These are phyloP conservation scores for Pyrrhia umbra DNA, from an alignment of 2,888 invertebrate genomes.

Conservation along the genomic window DNA sequence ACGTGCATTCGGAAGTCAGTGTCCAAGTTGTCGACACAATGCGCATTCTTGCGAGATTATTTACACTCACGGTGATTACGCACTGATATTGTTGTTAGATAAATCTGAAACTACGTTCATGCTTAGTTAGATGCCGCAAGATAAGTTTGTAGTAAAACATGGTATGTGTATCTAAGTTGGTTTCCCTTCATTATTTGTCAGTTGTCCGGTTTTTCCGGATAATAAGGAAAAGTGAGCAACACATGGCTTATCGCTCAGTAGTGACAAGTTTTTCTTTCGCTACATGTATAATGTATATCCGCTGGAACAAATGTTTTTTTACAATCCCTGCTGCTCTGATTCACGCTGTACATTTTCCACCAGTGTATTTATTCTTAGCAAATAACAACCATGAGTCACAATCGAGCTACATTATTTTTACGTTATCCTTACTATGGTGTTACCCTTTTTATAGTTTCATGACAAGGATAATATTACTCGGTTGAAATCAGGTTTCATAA, in stretches of 20 bases:
- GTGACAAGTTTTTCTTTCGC: slow-evolving; percentile 20
- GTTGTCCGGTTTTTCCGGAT: slow-evolving; percentile 19
- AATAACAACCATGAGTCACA: slow-evolving; percentile 17
- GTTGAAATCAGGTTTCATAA: too few relatives aligned
- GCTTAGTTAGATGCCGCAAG: slow-evolving; percentile 18
- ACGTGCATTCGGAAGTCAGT: slow-evolving; percentile 73
- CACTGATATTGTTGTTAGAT: slow-evolving; percentile 58
- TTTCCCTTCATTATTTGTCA: slow-evolving; percentile 25
- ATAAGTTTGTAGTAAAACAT: slow-evolving; percentile 27
- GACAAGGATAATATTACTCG: too few relatives aligned
- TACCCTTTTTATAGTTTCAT: slow-evolving; percentile 24
- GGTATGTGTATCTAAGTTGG: neutral
- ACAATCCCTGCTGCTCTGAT: slow-evolving; percentile 32
- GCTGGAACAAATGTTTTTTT: slow-evolving; percentile 4
- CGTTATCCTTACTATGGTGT: slow-evolving; percentile 30
- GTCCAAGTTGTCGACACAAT: slow-evolving; percentile 71
- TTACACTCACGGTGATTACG: slow-evolving; percentile 56
- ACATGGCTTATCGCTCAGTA: slow-evolving; percentile 7
- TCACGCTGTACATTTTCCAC: slow-evolving; percentile 9
- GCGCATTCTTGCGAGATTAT: slow-evolving; percentile 74
- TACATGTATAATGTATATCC: neutral
- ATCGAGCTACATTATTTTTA: neutral
- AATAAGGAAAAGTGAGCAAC: slow-evolving; percentile 37
- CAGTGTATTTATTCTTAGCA: neutral
- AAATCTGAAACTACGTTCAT: slow-evolving; percentile 23